A percentile compares a stretch with the other conserved stretches of the same genome.
Conservation (phyloP, 2,113 vertebrate genomes). For the Proteles cristata region DNA sequence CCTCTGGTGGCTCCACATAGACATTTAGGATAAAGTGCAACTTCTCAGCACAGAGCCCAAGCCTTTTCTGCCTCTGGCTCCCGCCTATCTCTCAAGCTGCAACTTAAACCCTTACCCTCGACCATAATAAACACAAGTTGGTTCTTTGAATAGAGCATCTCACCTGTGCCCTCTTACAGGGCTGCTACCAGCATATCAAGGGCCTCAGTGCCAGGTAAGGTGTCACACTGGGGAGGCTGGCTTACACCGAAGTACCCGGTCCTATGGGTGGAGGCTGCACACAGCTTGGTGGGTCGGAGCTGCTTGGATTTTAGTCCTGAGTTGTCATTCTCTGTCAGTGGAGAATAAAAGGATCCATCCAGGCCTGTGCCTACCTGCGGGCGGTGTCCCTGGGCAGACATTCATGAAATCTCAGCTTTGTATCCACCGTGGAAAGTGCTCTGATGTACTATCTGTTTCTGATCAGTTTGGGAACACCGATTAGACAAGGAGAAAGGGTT, state of each 20-base stretch:
- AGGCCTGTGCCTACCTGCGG: no score
- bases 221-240: neutral
- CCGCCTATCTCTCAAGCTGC: neutral
- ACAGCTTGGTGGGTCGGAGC: neutral
- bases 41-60: neutral
- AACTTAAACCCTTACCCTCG: neutral
- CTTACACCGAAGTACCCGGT: neutral
- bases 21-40: neutral
- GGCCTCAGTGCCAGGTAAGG: neutral
- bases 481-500: neutral
- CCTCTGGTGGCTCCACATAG: neutral
- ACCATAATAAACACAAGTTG: fast-evolving
- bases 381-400: neutral
- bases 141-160: neutral
- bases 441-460: neutral
- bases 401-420: neutral
- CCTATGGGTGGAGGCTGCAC: fast-evolving
- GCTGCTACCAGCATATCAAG: neutral
- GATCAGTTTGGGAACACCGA: no score
- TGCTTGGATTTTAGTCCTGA: neutral
- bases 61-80: neutral
- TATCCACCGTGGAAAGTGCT: neutral
- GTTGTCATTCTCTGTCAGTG: neutral
- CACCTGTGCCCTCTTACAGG: neutral
- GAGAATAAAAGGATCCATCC: neutral